Conservation (phyloP, 2,797 vertebrate species). For the Podarcis siculus region DNA sequence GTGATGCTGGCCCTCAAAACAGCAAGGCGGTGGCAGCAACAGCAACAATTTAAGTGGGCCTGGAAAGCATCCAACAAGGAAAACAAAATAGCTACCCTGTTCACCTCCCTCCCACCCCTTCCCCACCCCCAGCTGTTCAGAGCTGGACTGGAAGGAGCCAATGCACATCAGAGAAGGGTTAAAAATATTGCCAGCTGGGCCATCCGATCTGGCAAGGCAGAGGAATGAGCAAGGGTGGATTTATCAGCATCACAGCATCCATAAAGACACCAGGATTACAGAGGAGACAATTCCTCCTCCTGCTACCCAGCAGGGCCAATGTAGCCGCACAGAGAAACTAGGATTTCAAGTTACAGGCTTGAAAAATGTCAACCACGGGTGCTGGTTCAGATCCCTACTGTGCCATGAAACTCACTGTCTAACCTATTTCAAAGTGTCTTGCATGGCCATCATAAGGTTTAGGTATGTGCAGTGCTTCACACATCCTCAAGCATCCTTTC, state of each 20-base stretch:
- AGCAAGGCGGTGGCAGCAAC: conserved; percentile 25
- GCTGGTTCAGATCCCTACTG: background rate
- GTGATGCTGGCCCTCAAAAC: conserved; percentile 70
- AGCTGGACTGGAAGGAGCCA: conserved; percentile 67
- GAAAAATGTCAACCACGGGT: background rate
- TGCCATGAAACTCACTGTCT: background rate
- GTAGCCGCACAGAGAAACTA: background rate
- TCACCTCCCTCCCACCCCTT: conserved; percentile 60
- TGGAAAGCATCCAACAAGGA: conserved; percentile 64
- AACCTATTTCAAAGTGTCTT: background rate
- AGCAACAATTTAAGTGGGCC: conserved; percentile 68
- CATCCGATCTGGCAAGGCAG: conserved; percentile 30
- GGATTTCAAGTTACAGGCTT: background rate
- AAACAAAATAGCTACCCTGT: conserved; percentile 54
- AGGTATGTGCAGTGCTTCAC: background rate
- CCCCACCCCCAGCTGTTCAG: conserved; percentile 72
- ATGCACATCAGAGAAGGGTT: conserved; percentile 72
- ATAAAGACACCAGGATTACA: conserved; percentile 43
- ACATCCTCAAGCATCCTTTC: background rate
- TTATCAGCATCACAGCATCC: conserved; percentile 18
- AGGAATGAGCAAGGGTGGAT: conserved; percentile 59
- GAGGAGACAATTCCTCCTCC: conserved; percentile 32
- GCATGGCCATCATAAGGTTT: background rate
- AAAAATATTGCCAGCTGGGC: conserved; percentile 74
- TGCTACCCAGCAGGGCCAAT: conserved; percentile 23